These are phyloP conservation scores for Augochlorella aurata DNA, from an alignment of 2,888 invertebrate species.

Conservation along the genomic window DNA sequence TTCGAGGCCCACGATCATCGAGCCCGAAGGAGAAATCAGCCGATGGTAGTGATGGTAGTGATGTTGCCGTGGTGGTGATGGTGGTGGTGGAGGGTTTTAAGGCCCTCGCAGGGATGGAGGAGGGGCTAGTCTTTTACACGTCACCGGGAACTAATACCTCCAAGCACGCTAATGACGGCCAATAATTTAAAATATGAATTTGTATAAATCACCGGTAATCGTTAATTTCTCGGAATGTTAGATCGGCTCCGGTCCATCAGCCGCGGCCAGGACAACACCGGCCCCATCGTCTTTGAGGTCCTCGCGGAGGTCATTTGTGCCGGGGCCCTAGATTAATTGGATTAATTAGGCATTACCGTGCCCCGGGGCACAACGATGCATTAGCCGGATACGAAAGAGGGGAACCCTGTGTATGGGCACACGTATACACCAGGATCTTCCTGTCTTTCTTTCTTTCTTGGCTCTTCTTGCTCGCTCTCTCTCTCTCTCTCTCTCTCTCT, in stretches of 20 bases:
- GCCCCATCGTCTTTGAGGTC: conserved; percentile 68
- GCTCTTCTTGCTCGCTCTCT: background rate
- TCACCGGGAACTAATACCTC: conserved; percentile 75
- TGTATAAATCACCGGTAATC: conserved; percentile 81
- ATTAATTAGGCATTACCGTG: conserved; percentile 81
- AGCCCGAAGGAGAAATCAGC: conserved; percentile 63
- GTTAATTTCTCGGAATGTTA: conserved; percentile 82
- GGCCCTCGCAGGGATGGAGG: conserved; percentile 11
- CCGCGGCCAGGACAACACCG: conserved; percentile 64
- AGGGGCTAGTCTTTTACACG: conserved; percentile 67
- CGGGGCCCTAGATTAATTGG: conserved; percentile 81
- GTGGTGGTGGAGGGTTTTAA: conserved; percentile 10
- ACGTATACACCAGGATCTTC: background rate
- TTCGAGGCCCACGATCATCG: conserved; percentile 66
- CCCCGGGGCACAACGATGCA: conserved; percentile 79
- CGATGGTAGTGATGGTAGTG: conserved; percentile 37
- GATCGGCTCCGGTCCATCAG: conserved; percentile 80
- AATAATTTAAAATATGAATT: conserved; percentile 82
- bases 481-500: background rate
- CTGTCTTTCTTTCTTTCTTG: background rate
- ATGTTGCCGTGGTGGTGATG: background rate
- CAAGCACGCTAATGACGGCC: conserved; percentile 79
- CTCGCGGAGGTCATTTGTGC: conserved; percentile 80
- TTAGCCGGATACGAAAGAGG: conserved; percentile 71
- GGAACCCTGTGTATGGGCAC: conserved; percentile 53